These are phyloP conservation scores for Porites divaricata DNA, from an alignment of 92 coral and sea anemone species.

Conservation along the genomic window DNA sequence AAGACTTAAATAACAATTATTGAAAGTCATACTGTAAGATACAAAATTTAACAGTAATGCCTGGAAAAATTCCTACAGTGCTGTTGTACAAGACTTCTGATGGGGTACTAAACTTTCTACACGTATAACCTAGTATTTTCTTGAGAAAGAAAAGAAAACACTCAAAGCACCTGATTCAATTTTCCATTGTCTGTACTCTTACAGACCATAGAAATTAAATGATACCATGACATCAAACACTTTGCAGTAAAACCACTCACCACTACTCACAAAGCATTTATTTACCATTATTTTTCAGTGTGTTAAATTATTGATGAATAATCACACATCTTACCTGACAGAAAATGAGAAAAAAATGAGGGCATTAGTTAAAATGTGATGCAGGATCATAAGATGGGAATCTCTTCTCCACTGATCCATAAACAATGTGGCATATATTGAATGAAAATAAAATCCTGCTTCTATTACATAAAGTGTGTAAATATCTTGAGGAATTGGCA, in stretches of 20 bases:
- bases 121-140: no score
- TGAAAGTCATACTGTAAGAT: no score
- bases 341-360: slow-evolving; percentile 85
- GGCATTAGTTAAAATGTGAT: slow-evolving; percentile 77
- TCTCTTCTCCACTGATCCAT: slow-evolving; percentile 98
- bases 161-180: no score
- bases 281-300: slow-evolving; percentile 36
- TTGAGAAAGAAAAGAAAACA: no score
- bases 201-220: no score
- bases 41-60: no score
- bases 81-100: no score
- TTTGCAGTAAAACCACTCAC: slow-evolving; percentile 23
- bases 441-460: slow-evolving; percentile 93
- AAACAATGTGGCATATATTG: slow-evolving; percentile 88
- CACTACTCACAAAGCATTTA: slow-evolving; percentile 43
- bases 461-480: slow-evolving; percentile 78
- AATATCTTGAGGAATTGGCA: slow-evolving; percentile 76
- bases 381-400: slow-evolving; percentile 84
- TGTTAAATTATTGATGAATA: not conserved
- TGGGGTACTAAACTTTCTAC: no score
- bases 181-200: no score
- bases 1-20: no score
- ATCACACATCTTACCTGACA: slow-evolving; percentile 62
- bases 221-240: slow-evolving; percentile 11
- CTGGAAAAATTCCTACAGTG: no score